Conservation (phyloP, 2,797 vertebrate genomes). For the Trichosurus vulpecula region DNA sequence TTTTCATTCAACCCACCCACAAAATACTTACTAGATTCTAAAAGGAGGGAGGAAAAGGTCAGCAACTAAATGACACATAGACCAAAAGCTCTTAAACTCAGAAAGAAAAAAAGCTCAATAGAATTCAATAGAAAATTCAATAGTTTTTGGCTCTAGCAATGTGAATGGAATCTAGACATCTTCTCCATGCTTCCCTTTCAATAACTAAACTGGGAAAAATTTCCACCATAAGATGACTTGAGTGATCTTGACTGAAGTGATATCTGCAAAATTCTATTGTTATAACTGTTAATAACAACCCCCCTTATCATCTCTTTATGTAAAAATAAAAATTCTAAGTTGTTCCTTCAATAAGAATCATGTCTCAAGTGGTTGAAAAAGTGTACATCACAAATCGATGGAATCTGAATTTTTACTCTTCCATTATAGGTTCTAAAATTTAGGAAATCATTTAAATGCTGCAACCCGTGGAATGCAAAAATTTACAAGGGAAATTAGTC, state of each 20-base stretch:
- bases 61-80: background rate
- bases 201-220: background rate
- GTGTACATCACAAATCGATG: background rate
- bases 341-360: conserved; percentile 40
- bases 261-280: conserved; percentile 25
- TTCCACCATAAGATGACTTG: background rate
- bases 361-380: conserved; percentile 7
- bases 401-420: background rate
- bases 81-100: background rate
- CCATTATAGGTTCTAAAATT: conserved; percentile 13
- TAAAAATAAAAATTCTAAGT: conserved; percentile 3
- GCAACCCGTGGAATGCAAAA: background rate
- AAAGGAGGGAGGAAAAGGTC: background rate
- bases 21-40: background rate
- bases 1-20: background rate
- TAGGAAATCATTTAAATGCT: conserved; percentile 8
- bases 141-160: background rate
- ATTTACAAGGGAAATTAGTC: background rate
- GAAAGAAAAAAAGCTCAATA: conserved; percentile 10
- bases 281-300: background rate
- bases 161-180: background rate
- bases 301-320: conserved; percentile 10
- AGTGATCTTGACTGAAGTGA: conserved; percentile 14
- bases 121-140: background rate
- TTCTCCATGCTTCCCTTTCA: conserved; percentile 14